A percentile compares a stretch with the other conserved stretches of the same genome.
Evolutionary conservation across 2,797 vertebrate genomes (phyloP).

Genomic region (Dicrostonyx torquatus): DNA sequence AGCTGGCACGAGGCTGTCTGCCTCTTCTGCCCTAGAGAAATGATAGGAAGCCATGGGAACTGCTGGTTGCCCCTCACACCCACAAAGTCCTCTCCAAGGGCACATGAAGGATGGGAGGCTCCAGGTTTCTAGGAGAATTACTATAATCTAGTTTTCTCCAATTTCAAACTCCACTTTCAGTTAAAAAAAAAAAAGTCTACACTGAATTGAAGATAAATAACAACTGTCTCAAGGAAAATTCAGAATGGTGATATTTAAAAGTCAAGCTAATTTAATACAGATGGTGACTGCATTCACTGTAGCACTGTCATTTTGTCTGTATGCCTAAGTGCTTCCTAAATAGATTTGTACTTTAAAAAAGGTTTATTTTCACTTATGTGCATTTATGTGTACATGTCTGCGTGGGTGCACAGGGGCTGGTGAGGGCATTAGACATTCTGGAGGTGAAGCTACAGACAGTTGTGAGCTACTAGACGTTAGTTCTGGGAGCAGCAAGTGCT

Average conservation of each 20-base stretch:
- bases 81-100: rapidly evolving
- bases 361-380: neutral
- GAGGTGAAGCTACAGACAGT: neutral
- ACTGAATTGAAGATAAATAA: neutral
- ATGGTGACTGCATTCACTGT: neutral
- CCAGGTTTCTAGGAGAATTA: neutral
- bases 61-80: neutral
- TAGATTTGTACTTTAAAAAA: neutral
- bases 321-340: slow-evolving; percentile 4
- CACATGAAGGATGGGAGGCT: rapidly evolving
- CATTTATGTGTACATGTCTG: neutral
- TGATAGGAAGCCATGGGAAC: neutral
- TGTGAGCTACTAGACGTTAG: neutral
- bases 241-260: neutral
- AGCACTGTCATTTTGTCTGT: neutral
- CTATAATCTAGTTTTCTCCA: neutral
- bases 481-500: neutral
- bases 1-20: neutral
- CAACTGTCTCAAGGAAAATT: neutral
- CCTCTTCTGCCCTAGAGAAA: neutral
- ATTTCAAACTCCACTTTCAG: neutral
- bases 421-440: neutral
- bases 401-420: neutral
- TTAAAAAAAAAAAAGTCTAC: neutral
- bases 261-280: neutral